Evolutionary conservation across 2,797 vertebrate species (phyloP), one percentile per base, ranked within the genome.

Genomic region (Valencia hispanica): DNA sequence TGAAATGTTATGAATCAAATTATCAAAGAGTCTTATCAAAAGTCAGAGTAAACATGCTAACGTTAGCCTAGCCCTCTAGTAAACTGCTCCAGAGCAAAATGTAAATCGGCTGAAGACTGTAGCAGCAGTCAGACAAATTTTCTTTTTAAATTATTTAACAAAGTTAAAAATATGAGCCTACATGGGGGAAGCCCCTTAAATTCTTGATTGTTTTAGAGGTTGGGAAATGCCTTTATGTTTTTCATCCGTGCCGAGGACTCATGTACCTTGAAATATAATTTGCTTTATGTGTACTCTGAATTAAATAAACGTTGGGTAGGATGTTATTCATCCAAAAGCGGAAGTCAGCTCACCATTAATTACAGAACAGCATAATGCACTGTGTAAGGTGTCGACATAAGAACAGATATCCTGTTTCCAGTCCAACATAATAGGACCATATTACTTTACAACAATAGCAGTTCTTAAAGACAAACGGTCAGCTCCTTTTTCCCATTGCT

Each of bases 391-490:
- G 48, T 50, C 48, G 7, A 11, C 50, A 68, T 55, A 55, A 59
- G 43, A 70, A 22, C 20, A 71, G 30, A 77, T 71, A 71, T 71
- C 68, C 75, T 50, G 68, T 63, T 75, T 41, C 65, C 74, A 43
- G 63, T 51, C 66, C 5, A 10, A n/a, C n/a, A 53, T 30, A 4
- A 66, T 11, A 68, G 47, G 51, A 66, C 18, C 10, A 34, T 25
- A 61, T 22, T 45, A 61, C 43, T 18, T 61, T 43, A 61, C 72
- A 73, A 73, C 72, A 73, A 73, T 71, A 39, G 48, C 22, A 39
- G 48, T 17, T 17, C 34, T 71, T 71, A 43, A 69, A 43, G n/a
- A 45, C 53, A 72, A 72, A 72, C 36, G 18, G 57, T 32, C 43
- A 41, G 41, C 41, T 39, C 71, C 53, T 43, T 59, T n/a, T 61